Evolutionary conservation across 2,888 invertebrate genomes (phyloP), one percentile per base, ranked within the genome.

Genomic region (Nymphalis c-album): DNA sequence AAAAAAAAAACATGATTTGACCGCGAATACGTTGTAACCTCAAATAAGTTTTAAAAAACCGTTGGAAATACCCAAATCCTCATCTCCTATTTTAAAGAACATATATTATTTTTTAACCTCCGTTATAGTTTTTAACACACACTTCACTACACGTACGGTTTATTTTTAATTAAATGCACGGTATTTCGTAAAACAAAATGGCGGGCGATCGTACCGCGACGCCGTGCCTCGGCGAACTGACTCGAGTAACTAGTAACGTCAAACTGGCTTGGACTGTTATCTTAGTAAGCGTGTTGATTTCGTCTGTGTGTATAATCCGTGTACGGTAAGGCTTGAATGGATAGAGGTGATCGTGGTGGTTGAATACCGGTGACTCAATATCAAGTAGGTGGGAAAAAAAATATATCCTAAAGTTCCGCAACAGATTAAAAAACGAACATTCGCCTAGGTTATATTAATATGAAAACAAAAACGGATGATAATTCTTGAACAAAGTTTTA

Each of bases 191-290:
- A 78, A 83, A 77, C 83, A 86, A 88, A 67, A 88, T 88, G 85
- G 87, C 88, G 85, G 78, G 74, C 85, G 85, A 79, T 82, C 80
- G 79, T 84, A 76, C 88, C 89, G 88, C 90, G 86, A 83, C 88
- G 90, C 90, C 90, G 89, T 82, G 81, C 88, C 85, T 86, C 90
- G 91, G 87, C 89, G 86, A 86, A 92, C 91, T 91, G 90, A 89
- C 79, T 81, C 57, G 40, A 57, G 78, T 78, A 78, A 78, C 78
- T 82, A 78, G 82, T 88, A 87, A 88, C 88, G 90, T 89, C 90
- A 91, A 91, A 91, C 91, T 86, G 84, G 90, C 87, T 88, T 80
- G 74, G 64, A 65, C 71, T 60, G 75, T 71, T 68, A 65, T 70
- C 64, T 69, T 69, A 74, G 72, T 75, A 76, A 75, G 78, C 81